Evolutionary conservation across 2,797 vertebrate species (phyloP).

Genomic region (Pitangus sulphuratus): DNA sequence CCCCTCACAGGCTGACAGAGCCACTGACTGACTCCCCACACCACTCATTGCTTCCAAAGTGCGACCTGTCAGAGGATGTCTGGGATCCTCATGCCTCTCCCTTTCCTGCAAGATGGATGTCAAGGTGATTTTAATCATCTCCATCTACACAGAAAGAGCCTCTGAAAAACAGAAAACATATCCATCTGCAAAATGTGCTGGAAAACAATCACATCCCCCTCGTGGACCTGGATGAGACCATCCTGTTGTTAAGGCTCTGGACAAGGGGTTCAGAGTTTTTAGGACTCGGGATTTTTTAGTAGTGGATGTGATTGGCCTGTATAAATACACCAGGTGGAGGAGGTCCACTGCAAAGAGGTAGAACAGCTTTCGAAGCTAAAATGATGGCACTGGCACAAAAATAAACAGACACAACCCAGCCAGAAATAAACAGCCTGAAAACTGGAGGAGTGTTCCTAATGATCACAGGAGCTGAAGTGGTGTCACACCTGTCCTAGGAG

Average conservation of each 20-base stretch:
- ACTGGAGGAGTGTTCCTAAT: not conserved
- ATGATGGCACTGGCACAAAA: not conserved
- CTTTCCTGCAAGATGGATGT: not conserved
- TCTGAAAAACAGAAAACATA: conserved; percentile 29
- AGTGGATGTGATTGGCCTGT: not conserved
- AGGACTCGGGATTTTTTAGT: not conserved
- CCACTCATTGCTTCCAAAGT: not conserved
- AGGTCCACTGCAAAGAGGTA: conserved; percentile 36
- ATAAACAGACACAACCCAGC: conserved; percentile 11
- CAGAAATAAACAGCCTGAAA: conserved; percentile 51
- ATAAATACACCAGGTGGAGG: conserved; percentile 65
- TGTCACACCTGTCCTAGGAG: not conserved
- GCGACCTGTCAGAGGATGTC: not conserved
- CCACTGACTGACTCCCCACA: not conserved
- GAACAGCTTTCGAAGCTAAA: conserved; percentile 45
- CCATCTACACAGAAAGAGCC: not conserved
- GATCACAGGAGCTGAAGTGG: not conserved
- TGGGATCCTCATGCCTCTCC: not conserved
- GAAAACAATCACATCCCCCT: not conserved
- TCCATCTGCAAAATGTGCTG: not conserved
- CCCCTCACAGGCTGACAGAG: not conserved
- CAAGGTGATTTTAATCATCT: conserved; percentile 39
- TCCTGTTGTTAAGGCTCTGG: not conserved
- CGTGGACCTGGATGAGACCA: rapidly evolving
- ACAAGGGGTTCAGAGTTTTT: not conserved